Evolutionary conservation across 2,888 invertebrate species (phyloP).

Genomic region (Rhorus exstirpatorius): DNA sequence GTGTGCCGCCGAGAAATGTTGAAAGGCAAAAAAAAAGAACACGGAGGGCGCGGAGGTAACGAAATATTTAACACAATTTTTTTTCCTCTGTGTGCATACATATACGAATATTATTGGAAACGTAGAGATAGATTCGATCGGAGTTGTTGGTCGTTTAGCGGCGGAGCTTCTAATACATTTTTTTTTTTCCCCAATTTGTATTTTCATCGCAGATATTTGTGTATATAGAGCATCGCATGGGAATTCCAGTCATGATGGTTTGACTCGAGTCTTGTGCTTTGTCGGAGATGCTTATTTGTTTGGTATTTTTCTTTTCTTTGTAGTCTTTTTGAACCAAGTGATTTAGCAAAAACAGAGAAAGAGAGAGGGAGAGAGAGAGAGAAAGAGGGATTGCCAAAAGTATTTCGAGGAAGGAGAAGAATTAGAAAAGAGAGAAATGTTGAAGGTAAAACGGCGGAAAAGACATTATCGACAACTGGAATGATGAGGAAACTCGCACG

Average conservation of each 20-base stretch:
- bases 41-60: conserved; percentile 68
- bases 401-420: conserved; percentile 22
- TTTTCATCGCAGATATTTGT: conserved; percentile 53
- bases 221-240: conserved; percentile 66
- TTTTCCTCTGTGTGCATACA: conserved; percentile 19
- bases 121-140: conserved; percentile 58
- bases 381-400: conserved; percentile 20
- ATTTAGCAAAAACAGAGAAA: conserved; percentile 39
- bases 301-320: conserved; percentile 29
- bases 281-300: conserved; percentile 51
- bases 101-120: conserved; percentile 35
- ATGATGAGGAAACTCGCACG: conserved; percentile 9
- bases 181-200: conserved; percentile 32
- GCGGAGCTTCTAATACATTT: conserved; percentile 32
- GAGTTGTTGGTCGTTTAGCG: conserved; percentile 62
- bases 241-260: conserved; percentile 54
- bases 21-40: conserved; percentile 31
- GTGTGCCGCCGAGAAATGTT: conserved; percentile 41
- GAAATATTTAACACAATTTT: conserved; percentile 57
- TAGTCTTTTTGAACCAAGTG: conserved; percentile 45
- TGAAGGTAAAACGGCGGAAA: too few species aligned
- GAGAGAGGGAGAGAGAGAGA: conserved; percentile 8
- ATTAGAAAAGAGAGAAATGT: neutral
- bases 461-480: neutral
- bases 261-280: conserved; percentile 52